phyloP scores from a whole-genome alignment of 2,888 invertebrate genomes.

The Lithophane semibrunnea region DNA sequence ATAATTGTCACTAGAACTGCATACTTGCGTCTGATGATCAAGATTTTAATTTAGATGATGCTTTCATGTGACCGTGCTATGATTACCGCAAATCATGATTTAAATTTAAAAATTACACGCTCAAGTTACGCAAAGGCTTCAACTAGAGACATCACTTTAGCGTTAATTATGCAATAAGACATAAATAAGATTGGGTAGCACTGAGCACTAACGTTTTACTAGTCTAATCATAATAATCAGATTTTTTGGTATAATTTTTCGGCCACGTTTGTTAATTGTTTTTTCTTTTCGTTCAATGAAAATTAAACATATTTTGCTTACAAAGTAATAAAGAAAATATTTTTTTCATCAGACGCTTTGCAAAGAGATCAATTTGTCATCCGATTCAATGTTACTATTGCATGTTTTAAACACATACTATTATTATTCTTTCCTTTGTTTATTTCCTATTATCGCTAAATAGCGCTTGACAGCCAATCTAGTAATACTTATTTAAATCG shows the following conservation, averaged over 20 bases:
- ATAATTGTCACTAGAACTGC: slow-evolving; percentile 70
- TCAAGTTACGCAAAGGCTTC: slow-evolving; percentile 28
- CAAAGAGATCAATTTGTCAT: slow-evolving; percentile 69
- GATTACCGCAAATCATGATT: slow-evolving; percentile 62
- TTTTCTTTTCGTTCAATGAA: slow-evolving; percentile 27
- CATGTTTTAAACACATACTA: slow-evolving; percentile 72
- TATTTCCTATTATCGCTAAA: slow-evolving; percentile 41
- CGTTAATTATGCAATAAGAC: slow-evolving; percentile 4
- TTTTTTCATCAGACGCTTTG: slow-evolving; percentile 64
- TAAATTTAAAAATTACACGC: slow-evolving; percentile 38
- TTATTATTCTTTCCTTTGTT: slow-evolving; percentile 40
- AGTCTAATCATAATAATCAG: slow-evolving; percentile 16
- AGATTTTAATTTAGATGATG: slow-evolving; percentile 67
- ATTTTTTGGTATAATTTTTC: slow-evolving; percentile 41
- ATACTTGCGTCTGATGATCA: slow-evolving; percentile 78
- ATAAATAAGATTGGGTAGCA: slow-evolving; percentile 21
- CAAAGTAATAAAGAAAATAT: slow-evolving; percentile 24
- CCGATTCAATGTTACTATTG: slow-evolving; percentile 65
- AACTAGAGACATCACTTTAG: slow-evolving; percentile 31
- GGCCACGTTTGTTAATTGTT: slow-evolving; percentile 5
- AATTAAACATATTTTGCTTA: slow-evolving; percentile 30
- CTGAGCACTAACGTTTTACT: slow-evolving; percentile 25
- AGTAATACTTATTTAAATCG: slow-evolving; percentile 12
- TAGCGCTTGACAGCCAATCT: slow-evolving; percentile 35
- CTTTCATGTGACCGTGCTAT: slow-evolving; percentile 57